Percentiles rank a stretch among this genome's conserved stretches.
Conservation (phyloP, 2,888 invertebrate genomes). For the Scrobipalpa costella region DNA sequence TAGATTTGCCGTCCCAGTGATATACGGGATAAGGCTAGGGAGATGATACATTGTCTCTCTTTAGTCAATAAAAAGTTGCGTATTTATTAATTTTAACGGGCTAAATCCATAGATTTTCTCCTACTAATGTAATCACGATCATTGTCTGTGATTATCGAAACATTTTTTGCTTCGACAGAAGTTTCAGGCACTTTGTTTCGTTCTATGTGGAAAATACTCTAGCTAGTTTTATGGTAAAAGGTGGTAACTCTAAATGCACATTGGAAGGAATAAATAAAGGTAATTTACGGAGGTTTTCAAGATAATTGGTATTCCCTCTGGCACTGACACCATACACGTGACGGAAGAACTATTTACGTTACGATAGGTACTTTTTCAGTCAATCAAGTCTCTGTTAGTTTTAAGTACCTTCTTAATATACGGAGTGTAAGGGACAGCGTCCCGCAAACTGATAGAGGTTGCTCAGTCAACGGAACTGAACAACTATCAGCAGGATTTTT, state of each 20-base stretch:
- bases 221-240: not conserved
- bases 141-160: no score
- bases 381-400: not conserved
- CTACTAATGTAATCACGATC: no score
- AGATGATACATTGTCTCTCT: no score
- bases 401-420: not conserved
- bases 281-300: not conserved
- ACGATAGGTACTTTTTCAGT: not conserved
- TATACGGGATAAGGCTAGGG: no score
- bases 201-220: not conserved
- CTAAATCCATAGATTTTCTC: no score
- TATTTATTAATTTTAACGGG: no score
- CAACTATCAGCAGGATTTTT: no score
- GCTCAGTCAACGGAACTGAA: no score
- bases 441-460: no score
- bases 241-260: not conserved
- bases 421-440: no score
- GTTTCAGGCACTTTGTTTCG: not conserved
- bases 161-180: not conserved
- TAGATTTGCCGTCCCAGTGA: no score
- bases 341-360: not conserved
- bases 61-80: no score
- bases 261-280: not conserved
- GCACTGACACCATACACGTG: not conserved
- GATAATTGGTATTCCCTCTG: not conserved